Evolutionary conservation across 2,797 vertebrate species (phyloP).

Genomic region (Eleutherodactylus coqui): DNA sequence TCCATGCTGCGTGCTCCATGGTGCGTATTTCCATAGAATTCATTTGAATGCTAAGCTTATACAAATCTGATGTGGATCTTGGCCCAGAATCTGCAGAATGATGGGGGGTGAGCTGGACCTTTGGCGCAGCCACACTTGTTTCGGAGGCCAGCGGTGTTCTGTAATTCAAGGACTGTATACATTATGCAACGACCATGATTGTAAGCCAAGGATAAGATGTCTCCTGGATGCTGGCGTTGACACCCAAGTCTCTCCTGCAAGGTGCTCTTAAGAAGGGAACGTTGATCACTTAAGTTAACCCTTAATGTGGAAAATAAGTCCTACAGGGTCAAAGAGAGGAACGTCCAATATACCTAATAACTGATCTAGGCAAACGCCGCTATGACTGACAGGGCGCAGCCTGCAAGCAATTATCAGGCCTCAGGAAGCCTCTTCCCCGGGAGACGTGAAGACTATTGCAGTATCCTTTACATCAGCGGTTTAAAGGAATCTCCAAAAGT

Average conservation of each 20-base stretch:
- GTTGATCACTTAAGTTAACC: constrained; percentile 6
- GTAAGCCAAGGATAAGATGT: background rate
- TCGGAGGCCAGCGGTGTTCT: background rate
- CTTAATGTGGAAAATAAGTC: constrained; percentile 35
- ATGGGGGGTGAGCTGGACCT: too few species aligned
- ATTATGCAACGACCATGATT: background rate
- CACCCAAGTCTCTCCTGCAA: constrained; percentile 1
- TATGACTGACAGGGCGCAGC: constrained; percentile 32
- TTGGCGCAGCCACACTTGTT: background rate
- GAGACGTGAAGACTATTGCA: background rate
- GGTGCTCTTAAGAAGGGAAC: background rate
- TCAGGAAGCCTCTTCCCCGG: constrained; percentile 25
- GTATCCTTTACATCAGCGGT: background rate
- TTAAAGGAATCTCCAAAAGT: background rate
- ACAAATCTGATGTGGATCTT: too few species aligned
- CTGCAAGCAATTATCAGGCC: constrained; percentile 41
- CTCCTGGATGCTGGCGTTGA: background rate
- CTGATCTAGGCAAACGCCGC: background rate
- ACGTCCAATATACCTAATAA: background rate
- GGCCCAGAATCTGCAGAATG: too few species aligned
- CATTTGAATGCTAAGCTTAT: too few species aligned
- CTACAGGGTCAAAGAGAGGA: background rate
- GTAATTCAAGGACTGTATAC: background rate
- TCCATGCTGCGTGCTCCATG: too few species aligned
- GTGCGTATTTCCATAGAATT: too few species aligned